A percentile compares a stretch with the other conserved stretches of the same genome.
These are phyloP conservation scores for Acipenser oxyrinchus DNA, from an alignment of 2,797 vertebrate species.

Conservation along the genomic window DNA sequence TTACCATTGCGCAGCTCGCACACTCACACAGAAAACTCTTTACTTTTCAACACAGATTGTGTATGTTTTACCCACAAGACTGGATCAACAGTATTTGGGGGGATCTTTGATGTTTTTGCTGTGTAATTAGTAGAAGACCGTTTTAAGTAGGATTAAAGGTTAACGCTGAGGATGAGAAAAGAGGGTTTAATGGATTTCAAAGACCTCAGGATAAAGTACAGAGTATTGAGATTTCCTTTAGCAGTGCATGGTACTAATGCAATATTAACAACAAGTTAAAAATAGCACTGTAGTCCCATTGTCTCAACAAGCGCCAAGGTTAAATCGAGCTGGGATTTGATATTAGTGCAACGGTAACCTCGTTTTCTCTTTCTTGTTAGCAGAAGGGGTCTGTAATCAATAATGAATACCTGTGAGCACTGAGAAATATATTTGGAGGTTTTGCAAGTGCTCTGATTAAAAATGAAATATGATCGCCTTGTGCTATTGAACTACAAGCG, in stretches of 20 bases:
- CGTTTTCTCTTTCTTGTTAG: neutral
- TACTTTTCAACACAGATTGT: too few relatives aligned
- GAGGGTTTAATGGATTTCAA: neutral
- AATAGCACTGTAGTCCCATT: neutral
- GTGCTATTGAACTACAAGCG: too few relatives aligned
- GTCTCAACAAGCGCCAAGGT: slow-evolving; percentile 3
- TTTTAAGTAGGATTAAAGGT: slow-evolving; percentile 6
- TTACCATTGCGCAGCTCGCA: too few relatives aligned
- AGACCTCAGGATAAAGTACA: neutral
- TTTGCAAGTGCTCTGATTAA: too few relatives aligned
- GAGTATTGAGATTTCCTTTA: neutral
- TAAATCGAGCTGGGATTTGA: neutral
- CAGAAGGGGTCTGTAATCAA: neutral
- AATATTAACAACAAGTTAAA: neutral
- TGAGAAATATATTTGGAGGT: too few relatives aligned
- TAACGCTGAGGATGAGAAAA: neutral
- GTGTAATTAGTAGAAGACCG: neutral
- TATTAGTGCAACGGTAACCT: neutral
- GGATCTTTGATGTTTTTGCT: neutral
- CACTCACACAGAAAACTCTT: too few relatives aligned
- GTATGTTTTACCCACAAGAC: too few relatives aligned
- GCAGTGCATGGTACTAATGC: neutral
- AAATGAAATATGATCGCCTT: too few relatives aligned
- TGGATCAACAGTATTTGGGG: too few relatives aligned
- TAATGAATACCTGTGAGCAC: too few relatives aligned